Base-by-base conservation (phyloP, 2,113 vertebrate species). In the Gallinago media region DNA sequence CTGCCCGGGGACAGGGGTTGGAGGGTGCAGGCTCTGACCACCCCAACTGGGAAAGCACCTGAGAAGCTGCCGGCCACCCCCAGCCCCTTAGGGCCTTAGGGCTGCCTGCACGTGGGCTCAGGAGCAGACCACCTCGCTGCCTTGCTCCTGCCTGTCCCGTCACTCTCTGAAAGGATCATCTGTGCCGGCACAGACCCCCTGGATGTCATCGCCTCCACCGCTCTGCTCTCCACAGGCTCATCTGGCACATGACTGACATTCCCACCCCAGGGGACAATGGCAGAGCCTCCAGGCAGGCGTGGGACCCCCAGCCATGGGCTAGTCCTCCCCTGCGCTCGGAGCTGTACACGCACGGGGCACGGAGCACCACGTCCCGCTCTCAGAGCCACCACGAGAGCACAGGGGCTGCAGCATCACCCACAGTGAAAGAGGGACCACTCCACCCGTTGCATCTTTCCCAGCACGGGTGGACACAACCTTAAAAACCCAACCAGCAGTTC, bases 41-140 rank as follows among this genome's bases (percentile, higher is more conserved):
- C 16, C 2, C 40, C 77, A 54, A n/a, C 42, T 49, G 55, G 20
- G 65, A 91, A 87, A 91, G 54, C 85, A 92, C 55, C 81, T 78
- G 81, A 71, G n/a, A 74, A 93, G 52, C 18, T 66, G 54, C n/a
- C 73, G 74, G 90, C 29, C 54, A 56, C 14, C 50, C 68, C 38
- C 49, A 32, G 3, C 1, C 2, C 31, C 44, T 70, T 36, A 44
- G 0, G 2, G 3, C 31, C 44, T 70, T n/a, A 44, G 0, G 2
- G 58, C 49, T 93, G 80, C 65, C 56, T 61, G 77, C 25, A 25
- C 23, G 52, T 54, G 23, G 50, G 61, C 52, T 63, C 29, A 67
- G 65, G 38, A 82, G 82, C 42, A 90, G 36, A 85, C 4, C 50
- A 50, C 32, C 38, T 78, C 26, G 18, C 56, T 88, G 56, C 56